Percentiles rank a stretch among this genome's conserved stretches.
phyloP scores from a whole-genome alignment of 2,888 invertebrate genomes.

The Thera britannica region DNA sequence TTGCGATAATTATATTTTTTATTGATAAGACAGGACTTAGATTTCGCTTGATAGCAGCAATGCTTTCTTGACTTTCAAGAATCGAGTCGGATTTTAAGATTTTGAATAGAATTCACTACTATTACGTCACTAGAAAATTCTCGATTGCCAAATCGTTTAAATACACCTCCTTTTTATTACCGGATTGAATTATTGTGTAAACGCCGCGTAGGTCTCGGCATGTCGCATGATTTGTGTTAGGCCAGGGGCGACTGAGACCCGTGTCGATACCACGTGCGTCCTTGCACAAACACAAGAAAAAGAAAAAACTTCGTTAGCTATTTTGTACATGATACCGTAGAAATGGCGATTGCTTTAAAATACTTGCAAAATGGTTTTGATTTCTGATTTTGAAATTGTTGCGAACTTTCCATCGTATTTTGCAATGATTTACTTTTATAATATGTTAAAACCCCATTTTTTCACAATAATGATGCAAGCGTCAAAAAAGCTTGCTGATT shows the following conservation, averaged over 20 bases:
- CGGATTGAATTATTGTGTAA: constrained; percentile 28
- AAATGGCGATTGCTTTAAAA: constrained; percentile 11
- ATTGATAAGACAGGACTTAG: constrained; percentile 4
- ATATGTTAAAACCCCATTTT: too few relatives aligned
- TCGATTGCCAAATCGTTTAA: constrained; percentile 16
- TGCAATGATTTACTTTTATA: too few relatives aligned
- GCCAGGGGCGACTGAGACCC: constrained; percentile 59
- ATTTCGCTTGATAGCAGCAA: too few relatives aligned
- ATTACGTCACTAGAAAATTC: background rate
- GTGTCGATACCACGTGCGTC: constrained; percentile 70
- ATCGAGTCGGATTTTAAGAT: too few relatives aligned
- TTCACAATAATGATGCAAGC: too few relatives aligned
- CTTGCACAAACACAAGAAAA: constrained; percentile 49
- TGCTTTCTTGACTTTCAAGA: too few relatives aligned
- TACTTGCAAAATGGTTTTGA: background rate
- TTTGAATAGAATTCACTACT: too few relatives aligned
- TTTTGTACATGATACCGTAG: constrained; percentile 14
- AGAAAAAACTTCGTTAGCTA: constrained; percentile 24
- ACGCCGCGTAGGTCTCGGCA: constrained; percentile 45
- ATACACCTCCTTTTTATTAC: constrained; percentile 21
- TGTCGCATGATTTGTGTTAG: constrained; percentile 78
- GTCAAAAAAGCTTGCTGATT: too few relatives aligned
- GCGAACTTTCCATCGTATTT: background rate
- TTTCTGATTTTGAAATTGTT: constrained; percentile 8
- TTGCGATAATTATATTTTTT: constrained; percentile 35